A percentile compares a stretch with the other conserved stretches of the same genome.
phyloP scores from a whole-genome alignment of 1,140 invertebrate genomes.

The Chionoecetes opilio region DNA sequence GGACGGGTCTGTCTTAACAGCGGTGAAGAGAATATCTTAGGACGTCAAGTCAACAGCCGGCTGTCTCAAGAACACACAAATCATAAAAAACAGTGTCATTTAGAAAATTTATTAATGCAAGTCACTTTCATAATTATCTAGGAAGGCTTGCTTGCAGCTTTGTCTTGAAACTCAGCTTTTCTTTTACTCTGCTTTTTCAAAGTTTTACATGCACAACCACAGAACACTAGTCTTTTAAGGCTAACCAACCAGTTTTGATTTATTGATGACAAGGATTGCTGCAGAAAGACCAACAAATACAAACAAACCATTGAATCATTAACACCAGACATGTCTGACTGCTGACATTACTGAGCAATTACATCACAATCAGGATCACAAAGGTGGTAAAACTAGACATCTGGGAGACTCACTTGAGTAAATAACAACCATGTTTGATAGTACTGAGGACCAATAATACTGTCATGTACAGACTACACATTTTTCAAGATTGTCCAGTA shows the following conservation, averaged over 20 bases:
- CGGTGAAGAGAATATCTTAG: too few relatives aligned
- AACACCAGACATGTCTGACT: constrained; percentile 13
- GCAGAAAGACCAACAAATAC: constrained; percentile 3
- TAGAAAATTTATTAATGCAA: constrained; percentile 22
- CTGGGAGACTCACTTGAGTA: not conserved
- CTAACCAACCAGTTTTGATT: constrained; percentile 29
- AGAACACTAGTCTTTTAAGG: constrained; percentile 14
- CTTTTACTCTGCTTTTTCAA: not conserved
- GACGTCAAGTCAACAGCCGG: too few relatives aligned
- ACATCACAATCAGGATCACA: not conserved
- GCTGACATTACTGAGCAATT: not conserved
- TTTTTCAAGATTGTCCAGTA: constrained; percentile 16
- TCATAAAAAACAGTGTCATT: not conserved
- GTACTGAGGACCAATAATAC: not conserved
- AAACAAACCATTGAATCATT: constrained; percentile 1
- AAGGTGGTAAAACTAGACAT: not conserved
- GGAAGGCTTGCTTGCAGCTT: constrained; percentile 13
- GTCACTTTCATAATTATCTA: not conserved
- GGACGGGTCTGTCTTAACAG: too few relatives aligned
- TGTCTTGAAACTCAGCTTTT: not conserved
- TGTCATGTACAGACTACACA: not conserved
- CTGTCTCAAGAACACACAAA: not conserved
- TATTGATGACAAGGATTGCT: not conserved
- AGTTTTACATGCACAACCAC: constrained; percentile 6
- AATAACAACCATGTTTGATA: constrained; percentile 12